Percentiles rank a stretch among this genome's conserved stretches.
Conservation (phyloP, 2,888 invertebrate species). For the Anthoptus insignis region DNA sequence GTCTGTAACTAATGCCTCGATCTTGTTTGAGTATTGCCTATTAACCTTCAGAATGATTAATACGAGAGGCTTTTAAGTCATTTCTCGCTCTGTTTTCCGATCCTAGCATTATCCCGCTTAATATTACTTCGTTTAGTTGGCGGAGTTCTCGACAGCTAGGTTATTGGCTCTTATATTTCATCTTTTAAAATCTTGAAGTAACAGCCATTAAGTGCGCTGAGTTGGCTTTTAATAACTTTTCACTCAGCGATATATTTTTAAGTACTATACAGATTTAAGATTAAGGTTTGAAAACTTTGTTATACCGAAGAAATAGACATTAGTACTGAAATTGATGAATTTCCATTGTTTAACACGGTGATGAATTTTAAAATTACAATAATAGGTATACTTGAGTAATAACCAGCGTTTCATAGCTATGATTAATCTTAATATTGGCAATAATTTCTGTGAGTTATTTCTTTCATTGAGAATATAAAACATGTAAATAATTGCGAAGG, state of each 20-base stretch:
- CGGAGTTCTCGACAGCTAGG: conserved; percentile 27
- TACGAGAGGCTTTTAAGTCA: conserved; percentile 29
- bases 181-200: conserved; percentile 21
- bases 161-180: conserved; percentile 35
- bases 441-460: too few species aligned
- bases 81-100: conserved; percentile 28
- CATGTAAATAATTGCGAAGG: too few species aligned
- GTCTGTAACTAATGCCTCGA: conserved; percentile 14
- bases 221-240: conserved; percentile 11
- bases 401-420: too few species aligned
- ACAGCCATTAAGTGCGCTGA: conserved; percentile 16
- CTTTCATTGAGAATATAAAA: too few species aligned
- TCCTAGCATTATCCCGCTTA: conserved; percentile 29
- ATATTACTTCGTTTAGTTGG: conserved; percentile 25
- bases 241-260: neutral
- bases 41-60: conserved; percentile 36
- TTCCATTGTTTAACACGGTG: too few species aligned
- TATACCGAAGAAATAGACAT: neutral
- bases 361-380: too few species aligned
- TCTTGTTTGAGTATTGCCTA: conserved; percentile 31
- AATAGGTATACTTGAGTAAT: too few species aligned
- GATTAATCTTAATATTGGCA: too few species aligned
- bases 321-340: too few species aligned
- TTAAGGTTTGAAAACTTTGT: neutral
- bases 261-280: neutral